Conservation (phyloP, 2,888 invertebrate species). For the Anaspis maculata region DNA sequence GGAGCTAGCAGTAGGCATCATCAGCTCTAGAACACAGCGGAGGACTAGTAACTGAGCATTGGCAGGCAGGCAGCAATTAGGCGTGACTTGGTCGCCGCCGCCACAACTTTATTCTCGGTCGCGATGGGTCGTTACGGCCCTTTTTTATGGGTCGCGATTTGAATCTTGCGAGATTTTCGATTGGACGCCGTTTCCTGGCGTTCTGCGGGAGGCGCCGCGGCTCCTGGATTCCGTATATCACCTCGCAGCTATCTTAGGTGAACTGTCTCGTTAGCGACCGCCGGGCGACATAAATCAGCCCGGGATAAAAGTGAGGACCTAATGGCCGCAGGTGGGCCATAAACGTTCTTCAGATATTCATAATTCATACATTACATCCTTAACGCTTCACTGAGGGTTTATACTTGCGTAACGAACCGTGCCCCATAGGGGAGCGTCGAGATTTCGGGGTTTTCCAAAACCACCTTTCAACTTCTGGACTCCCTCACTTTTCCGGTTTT, state of each 20-base stretch:
- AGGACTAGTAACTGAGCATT: too few relatives aligned
- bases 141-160: constrained; percentile 17
- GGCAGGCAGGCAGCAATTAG: constrained; percentile 25
- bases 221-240: constrained; percentile 18
- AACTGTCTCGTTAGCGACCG: constrained; percentile 32
- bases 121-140: constrained; percentile 13
- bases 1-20: too few relatives aligned
- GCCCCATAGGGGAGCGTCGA: constrained; percentile 6
- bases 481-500: too few relatives aligned
- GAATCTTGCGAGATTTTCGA: constrained; percentile 22
- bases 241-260: constrained; percentile 16
- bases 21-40: too few relatives aligned
- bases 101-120: constrained; percentile 7
- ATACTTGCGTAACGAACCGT: constrained; percentile 21
- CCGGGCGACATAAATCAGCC: constrained; percentile 33
- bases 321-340: constrained; percentile 39
- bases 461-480: constrained; percentile 34
- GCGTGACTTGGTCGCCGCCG: constrained; percentile 18
- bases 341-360: constrained; percentile 31
- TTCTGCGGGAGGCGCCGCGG: constrained; percentile 20
- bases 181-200: constrained; percentile 20
- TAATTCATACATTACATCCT: constrained; percentile 33
- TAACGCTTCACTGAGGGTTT: constrained; percentile 18
- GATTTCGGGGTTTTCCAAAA: too few relatives aligned
- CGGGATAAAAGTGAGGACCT: constrained; percentile 34